A percentile compares a stretch with the other conserved stretches of the same genome.
phyloP scores from a whole-genome alignment of 2,888 invertebrate genomes.

The Lepidocyrtoides sp. region DNA sequence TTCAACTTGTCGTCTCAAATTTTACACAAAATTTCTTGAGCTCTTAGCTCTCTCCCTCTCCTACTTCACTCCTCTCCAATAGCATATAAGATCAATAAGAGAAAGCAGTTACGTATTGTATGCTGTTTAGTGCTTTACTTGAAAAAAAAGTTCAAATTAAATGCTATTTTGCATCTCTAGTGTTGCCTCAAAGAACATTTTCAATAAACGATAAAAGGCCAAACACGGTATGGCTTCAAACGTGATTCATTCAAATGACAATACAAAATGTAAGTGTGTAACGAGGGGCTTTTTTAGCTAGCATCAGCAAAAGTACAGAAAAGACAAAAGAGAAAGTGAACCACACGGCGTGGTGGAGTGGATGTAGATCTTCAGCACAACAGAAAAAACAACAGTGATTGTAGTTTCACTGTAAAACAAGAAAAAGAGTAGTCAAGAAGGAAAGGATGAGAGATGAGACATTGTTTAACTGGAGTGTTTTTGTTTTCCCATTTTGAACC shows the following conservation, averaged over 20 bases:
- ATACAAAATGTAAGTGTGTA: not conserved
- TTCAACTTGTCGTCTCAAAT: conserved; percentile 40
- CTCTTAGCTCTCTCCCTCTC: too few species aligned
- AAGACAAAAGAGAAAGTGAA: not conserved
- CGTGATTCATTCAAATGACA: conserved; percentile 27
- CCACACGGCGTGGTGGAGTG: not conserved
- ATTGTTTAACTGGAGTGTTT: not conserved
- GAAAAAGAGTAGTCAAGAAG: too few species aligned
- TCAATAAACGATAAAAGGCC: conserved; percentile 44
- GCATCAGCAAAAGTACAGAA: not conserved
- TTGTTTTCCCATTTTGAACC: conserved; percentile 3
- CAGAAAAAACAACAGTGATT: not conserved
- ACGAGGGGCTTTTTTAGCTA: not conserved
- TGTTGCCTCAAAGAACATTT: conserved; percentile 18
- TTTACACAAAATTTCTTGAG: conserved; percentile 31
- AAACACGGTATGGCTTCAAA: conserved; percentile 12
- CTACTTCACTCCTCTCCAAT: not conserved
- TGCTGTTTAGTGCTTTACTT: not conserved
- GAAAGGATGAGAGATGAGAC: not conserved
- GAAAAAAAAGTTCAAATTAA: conserved; percentile 41
- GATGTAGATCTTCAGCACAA: not conserved
- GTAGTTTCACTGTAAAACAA: conserved; percentile 4
- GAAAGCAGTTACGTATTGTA: conserved; percentile 5
- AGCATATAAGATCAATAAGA: not conserved
- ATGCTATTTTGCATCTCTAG: conserved; percentile 18